Evolutionary conservation across 37 sponge, comb jelly and placozoan genomes (phyloP).

Genomic region (Aphrocallistes beatrix): DNA sequence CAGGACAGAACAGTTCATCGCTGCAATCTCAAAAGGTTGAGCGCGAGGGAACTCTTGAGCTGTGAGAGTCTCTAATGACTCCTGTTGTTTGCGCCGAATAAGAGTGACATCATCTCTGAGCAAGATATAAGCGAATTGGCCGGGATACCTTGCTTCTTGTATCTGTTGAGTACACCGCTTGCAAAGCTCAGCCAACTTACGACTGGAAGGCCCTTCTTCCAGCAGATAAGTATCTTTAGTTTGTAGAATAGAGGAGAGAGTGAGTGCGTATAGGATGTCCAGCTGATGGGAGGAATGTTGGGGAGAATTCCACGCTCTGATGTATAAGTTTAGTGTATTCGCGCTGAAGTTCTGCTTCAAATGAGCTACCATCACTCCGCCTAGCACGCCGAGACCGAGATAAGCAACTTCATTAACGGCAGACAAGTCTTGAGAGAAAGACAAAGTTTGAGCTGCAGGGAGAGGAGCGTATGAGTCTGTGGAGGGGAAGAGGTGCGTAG

Average conservation of each 20-base stretch:
- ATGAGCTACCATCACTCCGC: background rate
- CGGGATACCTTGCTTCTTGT: background rate
- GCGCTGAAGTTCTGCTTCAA: slow-evolving; percentile 8
- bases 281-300: background rate
- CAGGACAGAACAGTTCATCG: background rate
- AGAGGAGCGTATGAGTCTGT: background rate
- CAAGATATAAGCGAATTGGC: background rate
- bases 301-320: background rate
- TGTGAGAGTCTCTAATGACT: background rate
- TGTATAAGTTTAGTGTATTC: background rate
- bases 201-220: background rate
- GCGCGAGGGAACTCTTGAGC: background rate
- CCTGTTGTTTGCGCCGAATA: slow-evolving; percentile 1
- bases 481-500: background rate
- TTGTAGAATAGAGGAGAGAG: background rate
- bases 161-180: background rate
- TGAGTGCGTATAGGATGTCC: background rate
- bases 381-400: background rate
- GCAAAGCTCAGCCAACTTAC: background rate
- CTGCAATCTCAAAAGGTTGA: background rate
- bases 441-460: background rate
- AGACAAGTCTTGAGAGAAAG: background rate
- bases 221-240: background rate
- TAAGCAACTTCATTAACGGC: background rate
- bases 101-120: background rate